Conservation (phyloP, 2,113 vertebrate genomes). For the Lipophrys pholis region DNA sequence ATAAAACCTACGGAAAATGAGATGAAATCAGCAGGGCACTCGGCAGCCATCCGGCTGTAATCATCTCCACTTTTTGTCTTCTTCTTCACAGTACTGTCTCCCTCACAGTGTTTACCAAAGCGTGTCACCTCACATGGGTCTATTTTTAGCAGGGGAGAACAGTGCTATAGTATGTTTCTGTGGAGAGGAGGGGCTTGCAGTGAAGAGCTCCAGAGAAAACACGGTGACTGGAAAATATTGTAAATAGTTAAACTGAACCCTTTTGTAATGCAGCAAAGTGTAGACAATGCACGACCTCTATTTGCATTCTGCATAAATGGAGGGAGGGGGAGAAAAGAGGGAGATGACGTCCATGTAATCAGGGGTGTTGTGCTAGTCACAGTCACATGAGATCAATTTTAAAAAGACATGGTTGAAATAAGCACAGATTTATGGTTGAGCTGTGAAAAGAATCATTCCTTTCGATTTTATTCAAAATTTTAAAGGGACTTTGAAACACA, state of each 20-base stretch:
- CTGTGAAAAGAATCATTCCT: neutral
- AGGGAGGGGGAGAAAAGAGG: neutral
- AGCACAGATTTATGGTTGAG: slow-evolving; percentile 29
- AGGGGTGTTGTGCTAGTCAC: neutral
- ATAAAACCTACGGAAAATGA: slow-evolving; percentile 37
- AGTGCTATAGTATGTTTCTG: slow-evolving; percentile 52
- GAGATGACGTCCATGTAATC: slow-evolving; percentile 11
- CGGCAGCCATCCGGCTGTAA: slow-evolving; percentile 14
- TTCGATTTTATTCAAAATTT: too few relatives aligned
- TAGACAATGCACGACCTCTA: slow-evolving; percentile 9
- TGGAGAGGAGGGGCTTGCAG: slow-evolving; percentile 39
- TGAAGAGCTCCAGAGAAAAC: slow-evolving; percentile 52
- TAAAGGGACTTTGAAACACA: too few relatives aligned
- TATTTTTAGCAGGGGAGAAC: slow-evolving; percentile 76
- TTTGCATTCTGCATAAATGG: slow-evolving; percentile 2
- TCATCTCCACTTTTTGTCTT: slow-evolving; percentile 35
- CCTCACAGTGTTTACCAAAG: slow-evolving; percentile 66
- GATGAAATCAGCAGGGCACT: slow-evolving; percentile 39
- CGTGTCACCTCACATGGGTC: slow-evolving; percentile 76
- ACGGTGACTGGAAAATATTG: slow-evolving; percentile 35
- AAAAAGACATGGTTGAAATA: neutral
- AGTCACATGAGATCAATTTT: slow-evolving; percentile 8
- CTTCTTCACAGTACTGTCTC: slow-evolving; percentile 48
- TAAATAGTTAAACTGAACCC: slow-evolving; percentile 32
- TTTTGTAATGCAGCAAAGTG: slow-evolving; percentile 25